Evolutionary conservation across 1,140 invertebrate genomes (phyloP).

Genomic region (Drosophila truncata): DNA sequence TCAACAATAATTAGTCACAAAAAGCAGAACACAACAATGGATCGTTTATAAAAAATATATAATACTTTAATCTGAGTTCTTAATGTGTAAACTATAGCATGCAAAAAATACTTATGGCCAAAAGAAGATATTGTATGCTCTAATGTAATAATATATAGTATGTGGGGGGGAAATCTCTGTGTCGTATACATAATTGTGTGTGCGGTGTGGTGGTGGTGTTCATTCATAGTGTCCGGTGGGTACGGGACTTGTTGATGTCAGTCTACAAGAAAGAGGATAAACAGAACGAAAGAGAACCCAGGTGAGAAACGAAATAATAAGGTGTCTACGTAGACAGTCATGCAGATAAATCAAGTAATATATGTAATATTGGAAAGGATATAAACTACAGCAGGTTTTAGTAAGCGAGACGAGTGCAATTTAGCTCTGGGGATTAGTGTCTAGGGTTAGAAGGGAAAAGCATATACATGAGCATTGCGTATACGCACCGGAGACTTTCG

Average conservation of each 20-base stretch:
- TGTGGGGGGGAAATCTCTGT: conserved; percentile 56
- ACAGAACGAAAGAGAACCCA: conserved; percentile 36
- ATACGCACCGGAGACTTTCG: conserved; percentile 92
- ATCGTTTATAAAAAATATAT: conserved; percentile 59
- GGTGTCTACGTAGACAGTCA: not conserved
- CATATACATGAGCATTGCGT: conserved; percentile 50
- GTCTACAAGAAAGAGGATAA: conserved; percentile 66
- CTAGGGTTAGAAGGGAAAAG: conserved; percentile 18
- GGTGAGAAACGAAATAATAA: conserved; percentile 33
- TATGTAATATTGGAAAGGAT: not conserved
- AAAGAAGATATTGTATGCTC: conserved; percentile 15
- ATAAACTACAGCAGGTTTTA: conserved; percentile 14
- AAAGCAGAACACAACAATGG: not conserved
- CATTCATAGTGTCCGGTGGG: conserved; percentile 79
- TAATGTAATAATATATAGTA: conserved; percentile 22
- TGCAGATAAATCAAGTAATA: conserved; percentile 23
- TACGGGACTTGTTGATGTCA: conserved; percentile 80
- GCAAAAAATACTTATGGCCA: conserved; percentile 50
- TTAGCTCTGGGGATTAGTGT: conserved; percentile 29
- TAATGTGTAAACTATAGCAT: conserved; percentile 42
- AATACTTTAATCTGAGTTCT: conserved; percentile 70
- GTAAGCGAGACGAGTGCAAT: conserved; percentile 24
- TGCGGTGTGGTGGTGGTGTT: conserved; percentile 36
- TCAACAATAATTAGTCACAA: conserved; percentile 13
- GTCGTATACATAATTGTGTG: conserved; percentile 41